Conservation (phyloP, 2,888 invertebrate species). For the Chymomyza amoena region DNA sequence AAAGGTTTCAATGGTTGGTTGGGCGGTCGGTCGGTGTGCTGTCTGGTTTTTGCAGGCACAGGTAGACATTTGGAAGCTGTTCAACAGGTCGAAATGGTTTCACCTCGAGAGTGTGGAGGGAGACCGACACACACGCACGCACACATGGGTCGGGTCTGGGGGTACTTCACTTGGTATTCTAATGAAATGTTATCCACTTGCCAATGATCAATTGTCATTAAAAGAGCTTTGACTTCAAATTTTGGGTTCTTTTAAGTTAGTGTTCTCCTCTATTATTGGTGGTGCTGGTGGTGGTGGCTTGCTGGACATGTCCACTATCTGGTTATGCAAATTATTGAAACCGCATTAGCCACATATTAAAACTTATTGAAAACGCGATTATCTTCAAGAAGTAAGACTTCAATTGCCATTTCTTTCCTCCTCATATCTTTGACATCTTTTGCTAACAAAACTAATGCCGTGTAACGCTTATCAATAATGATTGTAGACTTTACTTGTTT, state of each 20-base stretch:
- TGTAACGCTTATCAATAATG: too few species aligned
- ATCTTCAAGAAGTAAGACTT: background rate
- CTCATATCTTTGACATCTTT: too few species aligned
- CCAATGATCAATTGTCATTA: slow-evolving; percentile 77
- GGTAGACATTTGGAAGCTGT: slow-evolving; percentile 67
- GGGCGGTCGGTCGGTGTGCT: slow-evolving; percentile 28
- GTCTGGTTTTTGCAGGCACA: slow-evolving; percentile 56
- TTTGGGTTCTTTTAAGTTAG: slow-evolving; percentile 36
- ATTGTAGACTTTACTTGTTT: too few species aligned
- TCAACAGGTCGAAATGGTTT: slow-evolving; percentile 71
- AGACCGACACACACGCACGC: slow-evolving; percentile 52
- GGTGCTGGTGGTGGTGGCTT: slow-evolving; percentile 24
- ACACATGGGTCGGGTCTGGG: background rate
- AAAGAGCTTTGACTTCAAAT: slow-evolving; percentile 76
- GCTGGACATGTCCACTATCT: slow-evolving; percentile 14
- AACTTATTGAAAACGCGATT: background rate
- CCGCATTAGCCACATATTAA: background rate
- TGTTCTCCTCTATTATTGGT: slow-evolving; percentile 34
- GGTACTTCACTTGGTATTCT: slow-evolving; percentile 64
- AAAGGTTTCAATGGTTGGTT: slow-evolving; percentile 58
- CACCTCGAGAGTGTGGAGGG: slow-evolving; percentile 63
- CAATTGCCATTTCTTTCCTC: too few species aligned
- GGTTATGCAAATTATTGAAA: slow-evolving; percentile 29
- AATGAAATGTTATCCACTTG: slow-evolving; percentile 76
- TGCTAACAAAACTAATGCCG: too few species aligned